A percentile compares a stretch with the other conserved stretches of the same genome.
Evolutionary conservation across 1,140 invertebrate species (phyloP).

Genomic region (Cydia fagiglandana): DNA sequence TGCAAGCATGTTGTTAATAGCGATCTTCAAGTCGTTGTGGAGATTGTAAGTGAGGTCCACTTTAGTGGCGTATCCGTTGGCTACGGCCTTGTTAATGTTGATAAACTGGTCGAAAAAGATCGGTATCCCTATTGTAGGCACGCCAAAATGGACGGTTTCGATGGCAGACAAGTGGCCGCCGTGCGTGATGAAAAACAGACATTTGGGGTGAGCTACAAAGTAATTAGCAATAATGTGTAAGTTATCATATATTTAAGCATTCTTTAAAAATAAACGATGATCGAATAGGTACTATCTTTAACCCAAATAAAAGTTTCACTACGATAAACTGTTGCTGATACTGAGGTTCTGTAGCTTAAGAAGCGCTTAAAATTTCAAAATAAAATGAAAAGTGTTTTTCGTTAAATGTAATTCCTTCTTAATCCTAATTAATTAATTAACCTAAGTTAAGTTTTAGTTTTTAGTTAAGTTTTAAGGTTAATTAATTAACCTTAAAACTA

Average conservation of each 20-base stretch:
- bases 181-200: constrained; percentile 82
- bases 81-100: constrained; percentile 49
- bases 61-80: constrained; percentile 15
- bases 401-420: background rate
- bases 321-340: no score
- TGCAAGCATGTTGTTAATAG: constrained; percentile 51
- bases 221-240: background rate
- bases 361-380: no score
- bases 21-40: constrained; percentile 40
- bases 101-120: constrained; percentile 81
- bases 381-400: no score
- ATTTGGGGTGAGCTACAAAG: constrained; percentile 81
- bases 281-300: no score
- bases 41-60: constrained; percentile 38
- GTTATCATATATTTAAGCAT: no score
- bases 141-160: constrained; percentile 82
- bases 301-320: no score
- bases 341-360: no score
- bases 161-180: constrained; percentile 81
- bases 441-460: no score
- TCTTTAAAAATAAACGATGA: no score
- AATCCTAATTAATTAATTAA: background rate
- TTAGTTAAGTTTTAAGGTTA: no score
- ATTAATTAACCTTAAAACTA: background rate
- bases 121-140: constrained; percentile 82